Base-by-base conservation (phyloP, 2,113 vertebrate species). In the Alosa alosa region DNA sequence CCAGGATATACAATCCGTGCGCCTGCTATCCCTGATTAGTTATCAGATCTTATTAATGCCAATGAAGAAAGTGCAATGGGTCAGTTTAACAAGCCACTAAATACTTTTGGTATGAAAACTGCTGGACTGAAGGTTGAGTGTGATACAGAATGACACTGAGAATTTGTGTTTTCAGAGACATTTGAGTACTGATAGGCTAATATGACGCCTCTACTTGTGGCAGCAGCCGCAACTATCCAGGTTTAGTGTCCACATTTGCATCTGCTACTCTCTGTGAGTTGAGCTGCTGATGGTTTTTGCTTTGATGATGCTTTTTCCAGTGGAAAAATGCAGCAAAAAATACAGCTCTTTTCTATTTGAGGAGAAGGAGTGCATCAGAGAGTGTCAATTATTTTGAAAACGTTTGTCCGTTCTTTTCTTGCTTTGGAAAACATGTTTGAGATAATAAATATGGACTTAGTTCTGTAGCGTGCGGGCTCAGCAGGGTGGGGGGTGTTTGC, bases 1-100 rank as follows among this genome's bases (percentile, higher is more conserved):
- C 92, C 92, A 92, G 91, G 94, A 93, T 91, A 95, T 91, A 92
- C 92, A 94, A 94, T 94, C 91, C 93, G 88, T 82, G 86, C 84
- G 92, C 90, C 91, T 88, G 52, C 90, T 89, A 89, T 89, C 81
- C 83, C 87, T 90, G 91, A 94, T 93, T 91, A 91, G 90, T 94
- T 92, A 93, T 93, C 88, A 90, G 86, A 90, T 90, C 90, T 89
- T 90, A 91, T 91, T 91, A 91, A 89, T 89, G 87, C 84, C 72
- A 52, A 86, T 52, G 87, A 86, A 85, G 86, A 90, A 87, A 90
- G 87, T 90, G 90, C 83, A 82, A 57, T 85, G 82, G 83, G 82
- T 81, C 88, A 87, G 87, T 88, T 92, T 91, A 91, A 89, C 87
- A 91, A 89, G 88, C 85, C 83, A 87, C 84, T 86, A 83, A 91